Percentiles rank a stretch among this genome's conserved stretches.
phyloP scores from a whole-genome alignment of 2,113 vertebrate species.

The Labeo rohita region DNA sequence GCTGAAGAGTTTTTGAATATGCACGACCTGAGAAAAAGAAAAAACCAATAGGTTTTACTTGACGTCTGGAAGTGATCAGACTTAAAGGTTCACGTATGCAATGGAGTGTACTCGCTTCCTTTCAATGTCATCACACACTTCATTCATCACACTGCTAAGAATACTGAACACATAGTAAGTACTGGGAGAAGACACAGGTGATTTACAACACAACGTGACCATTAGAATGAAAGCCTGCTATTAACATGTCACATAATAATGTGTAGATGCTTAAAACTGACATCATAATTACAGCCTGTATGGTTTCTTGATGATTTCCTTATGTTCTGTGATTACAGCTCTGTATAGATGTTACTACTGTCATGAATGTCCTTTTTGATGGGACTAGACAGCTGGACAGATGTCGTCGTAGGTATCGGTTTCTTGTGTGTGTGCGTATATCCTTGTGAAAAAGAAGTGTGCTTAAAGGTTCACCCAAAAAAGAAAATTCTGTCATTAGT shows the following conservation, averaged over 20 bases:
- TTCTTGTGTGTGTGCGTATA: background rate
- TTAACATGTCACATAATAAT: background rate
- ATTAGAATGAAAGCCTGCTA: background rate
- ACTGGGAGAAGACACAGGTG: background rate
- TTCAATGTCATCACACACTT: background rate
- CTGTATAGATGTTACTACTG: conserved; percentile 29
- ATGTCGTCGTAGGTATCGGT: background rate
- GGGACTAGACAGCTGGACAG: conserved; percentile 17
- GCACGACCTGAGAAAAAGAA: conserved; percentile 78
- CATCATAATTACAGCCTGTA: background rate
- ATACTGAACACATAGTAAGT: no score
- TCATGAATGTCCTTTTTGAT: conserved; percentile 2
- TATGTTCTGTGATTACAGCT: background rate
- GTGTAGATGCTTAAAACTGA: conserved; percentile 6
- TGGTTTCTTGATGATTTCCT: conserved; percentile 5
- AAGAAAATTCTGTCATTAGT: no score
- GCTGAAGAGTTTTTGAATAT: conserved; percentile 94
- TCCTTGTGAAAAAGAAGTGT: background rate
- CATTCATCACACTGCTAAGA: background rate
- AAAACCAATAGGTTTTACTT: background rate
- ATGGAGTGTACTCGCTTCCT: background rate
- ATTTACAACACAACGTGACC: conserved; percentile 10
- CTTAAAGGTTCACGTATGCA: background rate
- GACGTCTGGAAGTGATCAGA: conserved; percentile 8
- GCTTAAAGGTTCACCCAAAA: no score